phyloP scores from a whole-genome alignment of 1,140 invertebrate genomes.

The Neodiprion fabricii region DNA sequence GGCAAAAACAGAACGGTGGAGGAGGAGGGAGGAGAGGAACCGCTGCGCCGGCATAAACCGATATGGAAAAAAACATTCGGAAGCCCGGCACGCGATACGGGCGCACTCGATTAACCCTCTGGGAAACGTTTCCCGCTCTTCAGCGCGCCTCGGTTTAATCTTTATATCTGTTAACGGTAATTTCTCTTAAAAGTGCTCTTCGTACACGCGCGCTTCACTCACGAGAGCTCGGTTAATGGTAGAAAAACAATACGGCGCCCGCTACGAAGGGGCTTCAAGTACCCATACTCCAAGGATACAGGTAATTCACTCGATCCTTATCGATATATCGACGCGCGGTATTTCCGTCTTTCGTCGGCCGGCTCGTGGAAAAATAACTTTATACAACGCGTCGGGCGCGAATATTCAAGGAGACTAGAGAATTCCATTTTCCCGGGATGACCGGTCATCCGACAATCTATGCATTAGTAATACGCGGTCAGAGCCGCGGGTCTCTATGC shows the following conservation, averaged over 20 bases:
- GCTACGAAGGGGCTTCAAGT: too few species aligned
- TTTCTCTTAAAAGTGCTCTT: background rate
- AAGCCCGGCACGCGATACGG: background rate
- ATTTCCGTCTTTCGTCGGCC: too few species aligned
- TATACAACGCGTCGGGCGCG: too few species aligned
- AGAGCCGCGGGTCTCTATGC: background rate
- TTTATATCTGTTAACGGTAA: background rate
- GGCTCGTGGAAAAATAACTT: too few species aligned
- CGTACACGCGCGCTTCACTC: too few species aligned
- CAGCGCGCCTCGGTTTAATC: background rate
- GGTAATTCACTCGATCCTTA: too few species aligned
- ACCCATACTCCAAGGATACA: too few species aligned
- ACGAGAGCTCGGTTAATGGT: too few species aligned
- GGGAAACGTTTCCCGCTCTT: background rate
- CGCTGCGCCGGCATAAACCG: background rate
- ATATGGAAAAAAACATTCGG: constrained; percentile 3
- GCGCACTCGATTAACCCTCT: background rate
- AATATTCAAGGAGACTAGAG: background rate
- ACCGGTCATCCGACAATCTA: background rate
- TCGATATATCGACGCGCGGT: too few species aligned
- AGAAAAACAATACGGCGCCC: too few species aligned
- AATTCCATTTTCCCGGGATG: background rate
- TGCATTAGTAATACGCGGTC: background rate
- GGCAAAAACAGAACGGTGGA: background rate
- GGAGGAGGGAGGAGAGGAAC: too few species aligned